Conservation (phyloP, 2,797 vertebrate genomes). For the Schizopygopsis pylzovi region DNA sequence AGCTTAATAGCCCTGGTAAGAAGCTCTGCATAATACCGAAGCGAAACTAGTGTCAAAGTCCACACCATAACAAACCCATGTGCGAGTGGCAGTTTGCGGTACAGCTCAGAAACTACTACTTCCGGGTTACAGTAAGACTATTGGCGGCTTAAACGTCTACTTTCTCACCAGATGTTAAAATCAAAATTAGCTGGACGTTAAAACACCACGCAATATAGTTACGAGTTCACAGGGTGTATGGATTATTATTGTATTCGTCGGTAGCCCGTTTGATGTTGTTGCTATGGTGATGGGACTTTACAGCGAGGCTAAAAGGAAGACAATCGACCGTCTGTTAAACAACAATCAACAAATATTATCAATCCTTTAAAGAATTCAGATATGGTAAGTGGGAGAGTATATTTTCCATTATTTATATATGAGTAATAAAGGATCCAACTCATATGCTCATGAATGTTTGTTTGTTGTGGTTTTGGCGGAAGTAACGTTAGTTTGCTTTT, state of each 20-base stretch:
- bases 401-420: neutral
- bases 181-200: neutral
- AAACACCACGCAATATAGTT: neutral
- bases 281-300: conserved; percentile 59
- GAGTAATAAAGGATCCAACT: neutral
- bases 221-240: neutral
- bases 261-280: conserved; percentile 38
- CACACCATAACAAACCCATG: conserved; percentile 44
- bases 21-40: neutral
- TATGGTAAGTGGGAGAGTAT: conserved; percentile 18
- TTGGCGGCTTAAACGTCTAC: neutral
- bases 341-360: neutral
- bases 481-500: neutral
- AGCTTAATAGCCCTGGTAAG: neutral
- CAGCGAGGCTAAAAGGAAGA: conserved; percentile 22
- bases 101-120: conserved; percentile 34
- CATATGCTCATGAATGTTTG: neutral
- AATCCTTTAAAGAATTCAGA: neutral
- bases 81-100: conserved; percentile 12
- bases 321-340: conserved; percentile 1
- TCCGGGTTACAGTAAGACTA: conserved; percentile 36
- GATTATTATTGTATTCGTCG: neutral
- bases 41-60: neutral
- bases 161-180: neutral
- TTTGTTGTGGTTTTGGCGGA: neutral